Evolutionary conservation across 2,113 vertebrate genomes (phyloP), one percentile per base, ranked within the genome.

Genomic region (Circaetus gallicus): DNA sequence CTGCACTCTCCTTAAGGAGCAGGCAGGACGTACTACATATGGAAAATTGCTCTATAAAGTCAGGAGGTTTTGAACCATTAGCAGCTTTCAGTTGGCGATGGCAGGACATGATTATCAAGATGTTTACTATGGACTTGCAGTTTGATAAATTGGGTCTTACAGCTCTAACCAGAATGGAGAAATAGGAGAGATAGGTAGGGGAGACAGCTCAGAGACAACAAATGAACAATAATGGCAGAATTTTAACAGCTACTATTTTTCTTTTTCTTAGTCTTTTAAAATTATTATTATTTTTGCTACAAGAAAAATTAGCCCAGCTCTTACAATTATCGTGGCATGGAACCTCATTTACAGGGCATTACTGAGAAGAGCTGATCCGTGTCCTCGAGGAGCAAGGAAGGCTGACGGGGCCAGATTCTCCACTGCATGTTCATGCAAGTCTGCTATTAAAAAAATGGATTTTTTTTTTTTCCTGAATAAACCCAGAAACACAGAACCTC

Each of bases 291-390:
- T 42, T 69, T 26, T 42, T 72, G 14, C 38, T 40, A 22, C 7
- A 24, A 72, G 42, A 52, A 73, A 31, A 59, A 25, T 34, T 9
- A 53, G 50, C 50, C 19, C 16, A 38, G 63, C 61, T 71, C 16
- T 42, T 50, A 43, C 20, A 14, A 6, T 38, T 29, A 40, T 2
- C 3, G 0, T 24, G 55, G 69, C 49, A 40, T 0, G 9, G 86
- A 20, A 38, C 29, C 22, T 78, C 56, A 47, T 69, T n/a, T 28
- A 19, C 43, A 53, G 82, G 69, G 45, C 29, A 43, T 18, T 5
- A 17, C 43, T 0, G 6, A 26, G 21, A 69, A 21, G 36, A 58
- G 58, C 40, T 7, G 55, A 56, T 43, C 65, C 1, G 0, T 7
- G 1, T 22, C 42, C 76, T 49, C 21, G 1, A 9, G 22, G 52